phyloP scores from a whole-genome alignment of 1,140 invertebrate species.

The Aphelenchoides fujianensis region DNA sequence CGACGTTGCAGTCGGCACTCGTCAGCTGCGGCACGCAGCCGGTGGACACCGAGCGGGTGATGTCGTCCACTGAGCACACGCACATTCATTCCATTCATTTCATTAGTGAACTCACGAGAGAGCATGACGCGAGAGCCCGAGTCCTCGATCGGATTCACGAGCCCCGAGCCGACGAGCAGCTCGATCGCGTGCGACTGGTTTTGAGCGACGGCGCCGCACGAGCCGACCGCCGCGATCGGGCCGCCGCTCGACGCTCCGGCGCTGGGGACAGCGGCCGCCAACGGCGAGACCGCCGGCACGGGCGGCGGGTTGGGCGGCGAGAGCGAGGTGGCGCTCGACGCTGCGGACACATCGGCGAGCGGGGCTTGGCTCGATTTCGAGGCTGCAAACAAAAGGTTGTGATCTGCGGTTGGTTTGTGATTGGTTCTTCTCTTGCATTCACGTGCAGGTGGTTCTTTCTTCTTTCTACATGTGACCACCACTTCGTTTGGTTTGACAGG shows the following conservation, averaged over 20 bases:
- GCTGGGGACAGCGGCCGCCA: too few relatives aligned
- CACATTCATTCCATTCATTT: not conserved
- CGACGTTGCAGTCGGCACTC: slow-evolving; percentile 37
- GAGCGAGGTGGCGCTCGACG: not conserved
- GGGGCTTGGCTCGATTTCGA: not conserved
- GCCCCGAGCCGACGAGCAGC: slow-evolving; percentile 23
- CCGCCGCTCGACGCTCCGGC: not conserved
- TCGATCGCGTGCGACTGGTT: slow-evolving; percentile 39
- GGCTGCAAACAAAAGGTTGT: not conserved
- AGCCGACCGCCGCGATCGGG: not conserved
- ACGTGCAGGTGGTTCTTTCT: too few relatives aligned
- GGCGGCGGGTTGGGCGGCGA: not conserved
- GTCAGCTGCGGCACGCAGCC: slow-evolving; percentile 56
- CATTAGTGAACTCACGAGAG: slow-evolving; percentile 42
- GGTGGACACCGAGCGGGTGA: slow-evolving; percentile 52
- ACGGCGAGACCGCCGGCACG: not conserved
- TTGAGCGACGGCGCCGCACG: slow-evolving; percentile 33
- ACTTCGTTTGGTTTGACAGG: too few relatives aligned
- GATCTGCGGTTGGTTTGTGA: not conserved
- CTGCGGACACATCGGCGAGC: not conserved
- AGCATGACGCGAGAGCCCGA: slow-evolving; percentile 37
- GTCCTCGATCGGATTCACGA: slow-evolving; percentile 59
- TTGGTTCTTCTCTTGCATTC: too few relatives aligned
- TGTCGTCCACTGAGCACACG: slow-evolving; percentile 56
- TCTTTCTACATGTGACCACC: too few relatives aligned